Conservation (phyloP, 2,888 invertebrate species). For the Lithophane leautieri region DNA sequence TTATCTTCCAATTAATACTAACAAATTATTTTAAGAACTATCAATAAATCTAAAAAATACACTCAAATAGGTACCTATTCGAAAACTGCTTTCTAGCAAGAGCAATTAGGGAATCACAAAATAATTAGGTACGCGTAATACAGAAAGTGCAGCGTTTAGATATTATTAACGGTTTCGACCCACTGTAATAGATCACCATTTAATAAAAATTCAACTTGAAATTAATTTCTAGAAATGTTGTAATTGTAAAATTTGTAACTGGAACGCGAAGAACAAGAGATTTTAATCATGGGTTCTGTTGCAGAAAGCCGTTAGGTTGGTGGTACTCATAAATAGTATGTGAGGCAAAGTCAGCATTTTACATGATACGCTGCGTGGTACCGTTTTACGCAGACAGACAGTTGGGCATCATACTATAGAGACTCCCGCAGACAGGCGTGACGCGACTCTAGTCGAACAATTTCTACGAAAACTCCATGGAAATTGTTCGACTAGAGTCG, state of each 20-base stretch:
- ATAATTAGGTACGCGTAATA: too few species aligned
- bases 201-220: not conserved
- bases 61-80: too few species aligned
- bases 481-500: not conserved
- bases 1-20: too few species aligned
- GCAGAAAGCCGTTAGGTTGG: constrained; percentile 22
- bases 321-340: constrained; percentile 25
- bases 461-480: not conserved
- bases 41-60: too few species aligned
- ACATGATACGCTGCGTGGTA: constrained; percentile 36
- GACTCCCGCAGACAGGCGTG: not conserved
- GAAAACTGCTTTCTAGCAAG: too few species aligned
- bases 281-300: constrained; percentile 33
- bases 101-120: too few species aligned
- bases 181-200: not conserved
- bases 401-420: constrained; percentile 15
- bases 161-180: too few species aligned
- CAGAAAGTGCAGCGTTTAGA: too few species aligned
- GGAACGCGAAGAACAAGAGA: constrained; percentile 29
- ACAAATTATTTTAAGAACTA: too few species aligned
- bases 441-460: not conserved
- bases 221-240: not conserved
- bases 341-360: constrained; percentile 57
- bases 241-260: constrained; percentile 16
- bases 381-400: constrained; percentile 27